phyloP scores from a whole-genome alignment of 1,140 invertebrate species.

The Matsumurasca onukii region DNA sequence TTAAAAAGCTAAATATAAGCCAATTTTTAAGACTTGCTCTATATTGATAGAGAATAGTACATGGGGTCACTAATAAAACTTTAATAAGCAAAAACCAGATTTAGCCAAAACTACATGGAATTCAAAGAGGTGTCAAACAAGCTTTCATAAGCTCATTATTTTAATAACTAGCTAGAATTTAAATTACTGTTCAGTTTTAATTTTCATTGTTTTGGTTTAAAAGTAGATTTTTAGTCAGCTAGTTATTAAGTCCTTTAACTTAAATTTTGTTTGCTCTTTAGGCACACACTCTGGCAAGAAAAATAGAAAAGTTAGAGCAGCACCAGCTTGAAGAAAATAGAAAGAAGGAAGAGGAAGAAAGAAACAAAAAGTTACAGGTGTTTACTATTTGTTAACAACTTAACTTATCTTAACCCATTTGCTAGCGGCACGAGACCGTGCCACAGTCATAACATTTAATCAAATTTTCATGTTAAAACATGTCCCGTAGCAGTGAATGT shows the following conservation, averaged over 20 bases:
- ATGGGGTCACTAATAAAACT: not conserved
- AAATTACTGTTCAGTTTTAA: not conserved
- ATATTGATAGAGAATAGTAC: no score
- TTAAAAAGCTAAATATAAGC: no score
- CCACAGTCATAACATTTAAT: not conserved
- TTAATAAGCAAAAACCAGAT: not conserved
- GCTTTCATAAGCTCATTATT: not conserved
- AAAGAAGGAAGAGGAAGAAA: constrained; percentile 11
- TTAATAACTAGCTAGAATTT: not conserved
- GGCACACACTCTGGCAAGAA: not conserved
- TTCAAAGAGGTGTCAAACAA: not conserved
- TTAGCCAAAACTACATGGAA: not conserved
- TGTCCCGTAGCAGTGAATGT: not conserved
- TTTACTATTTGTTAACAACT: not conserved
- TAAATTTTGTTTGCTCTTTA: not conserved
- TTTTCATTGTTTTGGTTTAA: not conserved
- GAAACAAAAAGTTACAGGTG: constrained; percentile 4
- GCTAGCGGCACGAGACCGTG: not conserved
- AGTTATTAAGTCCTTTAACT: not conserved
- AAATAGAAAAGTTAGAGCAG: constrained; percentile 1
- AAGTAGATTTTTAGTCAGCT: not conserved
- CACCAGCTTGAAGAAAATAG: not conserved
- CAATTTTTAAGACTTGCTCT: no score
- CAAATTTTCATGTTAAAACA: not conserved
- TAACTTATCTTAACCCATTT: not conserved